These are phyloP conservation scores for Cetonia aurata DNA, from an alignment of 2,888 invertebrate genomes.

Conservation along the genomic window DNA sequence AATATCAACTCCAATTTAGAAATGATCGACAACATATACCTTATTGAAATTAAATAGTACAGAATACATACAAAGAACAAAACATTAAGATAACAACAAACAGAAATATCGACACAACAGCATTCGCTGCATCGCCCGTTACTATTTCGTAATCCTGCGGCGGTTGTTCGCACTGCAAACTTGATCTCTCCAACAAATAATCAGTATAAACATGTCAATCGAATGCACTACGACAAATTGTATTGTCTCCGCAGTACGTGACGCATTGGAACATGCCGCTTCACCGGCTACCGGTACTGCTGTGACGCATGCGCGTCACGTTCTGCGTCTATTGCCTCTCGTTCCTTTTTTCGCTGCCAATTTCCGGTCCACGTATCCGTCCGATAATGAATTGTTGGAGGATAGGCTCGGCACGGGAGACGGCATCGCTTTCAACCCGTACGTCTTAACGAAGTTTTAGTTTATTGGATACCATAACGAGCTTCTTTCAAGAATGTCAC, in stretches of 20 bases:
- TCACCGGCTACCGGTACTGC: not conserved
- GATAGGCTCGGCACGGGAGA: too few species aligned
- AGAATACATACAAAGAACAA: too few species aligned
- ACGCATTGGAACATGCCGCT: conserved; percentile 38
- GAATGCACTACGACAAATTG: conserved; percentile 52
- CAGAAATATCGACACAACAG: too few species aligned
- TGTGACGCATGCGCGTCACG: conserved; percentile 37
- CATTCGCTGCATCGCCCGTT: too few species aligned
- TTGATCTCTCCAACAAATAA: conserved; percentile 44
- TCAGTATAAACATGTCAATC: conserved; percentile 50
- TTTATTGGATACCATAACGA: too few species aligned
- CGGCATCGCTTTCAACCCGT: too few species aligned
- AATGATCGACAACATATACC: too few species aligned
- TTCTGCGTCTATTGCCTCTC: conserved; percentile 32
- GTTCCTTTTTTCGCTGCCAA: conserved; percentile 32
- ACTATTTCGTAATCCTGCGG: conserved; percentile 25
- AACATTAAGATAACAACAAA: too few species aligned
- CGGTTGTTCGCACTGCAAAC: conserved; percentile 25
- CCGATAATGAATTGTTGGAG: conserved; percentile 26
- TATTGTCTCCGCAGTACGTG: conserved; percentile 51
- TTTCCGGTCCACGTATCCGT: conserved; percentile 19
- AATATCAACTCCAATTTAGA: too few species aligned
- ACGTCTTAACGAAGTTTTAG: too few species aligned
- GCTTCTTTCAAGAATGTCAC: too few species aligned
- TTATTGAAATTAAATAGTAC: too few species aligned